A percentile compares a stretch with the other conserved stretches of the same genome.
Evolutionary conservation across 2,797 vertebrate species (phyloP).

Genomic region (Micromesistius poutassou): DNA sequence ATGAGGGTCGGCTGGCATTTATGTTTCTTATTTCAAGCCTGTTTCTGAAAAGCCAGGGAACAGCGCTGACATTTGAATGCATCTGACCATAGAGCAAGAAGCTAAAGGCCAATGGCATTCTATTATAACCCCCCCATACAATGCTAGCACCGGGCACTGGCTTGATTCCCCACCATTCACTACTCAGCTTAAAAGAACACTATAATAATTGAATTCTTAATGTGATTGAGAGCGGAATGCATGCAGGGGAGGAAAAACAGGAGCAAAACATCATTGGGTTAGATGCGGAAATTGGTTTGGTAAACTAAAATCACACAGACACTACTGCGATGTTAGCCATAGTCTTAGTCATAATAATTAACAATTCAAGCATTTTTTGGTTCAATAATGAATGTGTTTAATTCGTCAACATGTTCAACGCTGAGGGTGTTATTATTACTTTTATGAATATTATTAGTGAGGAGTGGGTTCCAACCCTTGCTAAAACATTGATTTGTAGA

Average conservation of each 20-base stretch:
- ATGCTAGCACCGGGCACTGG: constrained; percentile 51
- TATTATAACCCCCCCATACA: constrained; percentile 63
- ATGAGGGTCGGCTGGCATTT: constrained; percentile 60
- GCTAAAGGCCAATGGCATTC: constrained; percentile 71
- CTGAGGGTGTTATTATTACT: no score
- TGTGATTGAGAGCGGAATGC: constrained; percentile 36
- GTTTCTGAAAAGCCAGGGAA: constrained; percentile 69
- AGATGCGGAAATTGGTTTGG: no score
- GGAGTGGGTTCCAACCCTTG: background rate
- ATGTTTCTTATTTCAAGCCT: constrained; percentile 63
- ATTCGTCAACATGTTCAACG: no score
- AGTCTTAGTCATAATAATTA: no score
- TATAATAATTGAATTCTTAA: constrained; percentile 54
- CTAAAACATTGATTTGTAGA: no score
- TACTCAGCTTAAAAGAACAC: constrained; percentile 46
- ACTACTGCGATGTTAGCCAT: no score
- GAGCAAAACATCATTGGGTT: no score
- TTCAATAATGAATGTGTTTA: no score
- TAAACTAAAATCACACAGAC: no score
- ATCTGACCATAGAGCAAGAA: constrained; percentile 65
- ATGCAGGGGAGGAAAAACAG: constrained; percentile 10
- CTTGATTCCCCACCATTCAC: constrained; percentile 57
- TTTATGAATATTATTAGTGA: background rate
- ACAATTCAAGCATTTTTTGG: no score
- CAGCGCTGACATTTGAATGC: constrained; percentile 74